Evolutionary conservation across 2,797 vertebrate species (phyloP).

Genomic region (Periparus ater): DNA sequence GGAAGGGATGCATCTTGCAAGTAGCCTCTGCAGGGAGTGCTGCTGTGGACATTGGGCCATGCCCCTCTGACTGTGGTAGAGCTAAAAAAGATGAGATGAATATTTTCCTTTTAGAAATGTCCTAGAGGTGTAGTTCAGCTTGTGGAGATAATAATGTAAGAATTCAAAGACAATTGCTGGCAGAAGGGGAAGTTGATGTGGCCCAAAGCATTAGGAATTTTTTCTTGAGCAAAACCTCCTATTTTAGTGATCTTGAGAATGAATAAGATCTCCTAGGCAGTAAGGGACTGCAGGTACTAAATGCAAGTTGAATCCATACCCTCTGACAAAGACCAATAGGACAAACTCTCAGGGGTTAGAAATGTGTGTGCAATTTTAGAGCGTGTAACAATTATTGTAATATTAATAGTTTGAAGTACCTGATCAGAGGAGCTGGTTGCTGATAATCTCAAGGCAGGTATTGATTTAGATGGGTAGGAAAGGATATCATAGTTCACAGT

Average conservation of each 20-base stretch:
- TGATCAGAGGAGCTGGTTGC: background rate
- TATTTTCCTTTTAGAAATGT: background rate
- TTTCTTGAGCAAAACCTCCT: background rate
- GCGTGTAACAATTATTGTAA: background rate
- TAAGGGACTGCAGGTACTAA: background rate
- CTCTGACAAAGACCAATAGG: background rate
- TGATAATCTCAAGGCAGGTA: background rate
- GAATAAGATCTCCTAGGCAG: background rate
- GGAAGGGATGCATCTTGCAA: background rate
- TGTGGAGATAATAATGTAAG: background rate
- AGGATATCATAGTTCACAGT: background rate
- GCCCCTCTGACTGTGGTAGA: background rate
- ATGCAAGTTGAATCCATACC: background rate
- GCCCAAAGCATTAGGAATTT: background rate
- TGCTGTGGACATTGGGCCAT: background rate
- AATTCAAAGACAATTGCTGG: background rate
- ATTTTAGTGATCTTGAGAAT: background rate
- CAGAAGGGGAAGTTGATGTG: background rate
- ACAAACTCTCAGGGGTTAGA: background rate
- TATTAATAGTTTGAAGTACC: background rate
- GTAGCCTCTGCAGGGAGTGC: background rate
- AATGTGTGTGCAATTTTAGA: background rate
- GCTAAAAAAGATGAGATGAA: background rate
- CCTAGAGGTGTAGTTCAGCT: background rate
- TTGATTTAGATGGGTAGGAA: background rate